A percentile compares a stretch with the other conserved stretches of the same genome.
phyloP scores from a whole-genome alignment of 2,888 invertebrate genomes.

The Conistra vaccinii region DNA sequence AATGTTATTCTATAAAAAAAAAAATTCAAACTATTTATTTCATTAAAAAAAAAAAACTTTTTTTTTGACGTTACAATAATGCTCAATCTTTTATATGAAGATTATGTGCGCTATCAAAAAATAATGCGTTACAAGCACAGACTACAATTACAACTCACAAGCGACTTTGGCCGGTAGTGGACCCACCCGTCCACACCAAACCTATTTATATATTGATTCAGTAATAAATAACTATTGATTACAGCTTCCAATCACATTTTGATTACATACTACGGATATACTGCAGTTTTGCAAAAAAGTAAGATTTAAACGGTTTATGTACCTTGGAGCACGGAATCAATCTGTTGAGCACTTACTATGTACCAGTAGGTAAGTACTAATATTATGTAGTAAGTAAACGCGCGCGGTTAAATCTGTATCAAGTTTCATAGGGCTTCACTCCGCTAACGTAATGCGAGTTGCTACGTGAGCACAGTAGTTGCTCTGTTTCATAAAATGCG shows the following conservation, averaged over 20 bases:
- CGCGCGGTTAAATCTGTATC: conserved; percentile 10
- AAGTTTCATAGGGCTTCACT: conserved; percentile 25
- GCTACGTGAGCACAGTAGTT: background rate
- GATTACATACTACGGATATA: background rate
- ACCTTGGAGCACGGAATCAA: background rate
- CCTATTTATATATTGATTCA: too few relatives aligned
- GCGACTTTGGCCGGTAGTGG: too few relatives aligned
- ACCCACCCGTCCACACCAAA: too few relatives aligned
- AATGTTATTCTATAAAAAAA: too few relatives aligned
- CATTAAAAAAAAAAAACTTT: too few relatives aligned
- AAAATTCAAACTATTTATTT: too few relatives aligned
- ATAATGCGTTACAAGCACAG: too few relatives aligned
- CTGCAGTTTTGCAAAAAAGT: background rate
- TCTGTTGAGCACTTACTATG: background rate
- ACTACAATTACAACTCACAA: too few relatives aligned
- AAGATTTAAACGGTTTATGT: background rate
- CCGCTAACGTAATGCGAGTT: conserved; percentile 10
- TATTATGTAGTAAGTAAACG: background rate
- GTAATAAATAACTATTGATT: background rate
- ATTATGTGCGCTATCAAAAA: too few relatives aligned
- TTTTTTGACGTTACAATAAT: too few relatives aligned
- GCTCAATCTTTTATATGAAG: too few relatives aligned
- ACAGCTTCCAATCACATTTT: background rate
- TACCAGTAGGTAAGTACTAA: background rate
- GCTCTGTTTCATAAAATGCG: background rate